Evolutionary conservation across 2,888 invertebrate genomes (phyloP).

Genomic region (Helicoverpa assulta): DNA sequence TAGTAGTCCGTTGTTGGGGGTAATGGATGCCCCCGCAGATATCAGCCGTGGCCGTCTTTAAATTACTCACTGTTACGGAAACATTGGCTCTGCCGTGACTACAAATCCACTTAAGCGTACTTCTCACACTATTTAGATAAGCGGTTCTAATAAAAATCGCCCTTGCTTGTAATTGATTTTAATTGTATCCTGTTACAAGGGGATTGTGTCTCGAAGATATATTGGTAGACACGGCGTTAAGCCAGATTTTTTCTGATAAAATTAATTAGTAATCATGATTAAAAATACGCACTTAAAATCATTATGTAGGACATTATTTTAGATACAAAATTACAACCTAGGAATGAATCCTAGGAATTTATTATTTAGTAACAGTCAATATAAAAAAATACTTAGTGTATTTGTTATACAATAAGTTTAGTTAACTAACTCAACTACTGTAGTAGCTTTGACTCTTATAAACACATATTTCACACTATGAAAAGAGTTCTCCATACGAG

Average conservation of each 20-base stretch:
- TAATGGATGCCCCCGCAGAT: constrained; percentile 88
- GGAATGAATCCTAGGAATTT: no score
- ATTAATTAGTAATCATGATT: constrained; percentile 3
- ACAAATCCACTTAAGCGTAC: constrained; percentile 84
- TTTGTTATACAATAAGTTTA: no score
- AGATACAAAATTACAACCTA: no score
- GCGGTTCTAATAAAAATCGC: constrained; percentile 79
- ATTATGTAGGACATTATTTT: no score
- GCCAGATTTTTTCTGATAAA: constrained; percentile 1
- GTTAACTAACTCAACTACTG: no score
- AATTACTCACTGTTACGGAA: constrained; percentile 87
- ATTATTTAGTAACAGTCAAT: no score
- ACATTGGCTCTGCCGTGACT: constrained; percentile 80
- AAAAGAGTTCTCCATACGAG: no score
- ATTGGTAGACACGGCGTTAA: constrained; percentile 5
- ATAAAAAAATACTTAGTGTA: no score
- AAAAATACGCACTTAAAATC: no score
- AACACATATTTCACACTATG: no score
- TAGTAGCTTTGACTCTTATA: no score
- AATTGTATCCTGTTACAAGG: constrained; percentile 71
- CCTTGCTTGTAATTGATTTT: constrained; percentile 84
- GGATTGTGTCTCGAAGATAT: constrained; percentile 40
- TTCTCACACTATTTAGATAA: constrained; percentile 86
- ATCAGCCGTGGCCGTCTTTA: constrained; percentile 85
- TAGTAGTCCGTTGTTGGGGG: constrained; percentile 82